Base-by-base conservation (phyloP, 1,140 invertebrate species). In the Bombus cullumanus region DNA sequence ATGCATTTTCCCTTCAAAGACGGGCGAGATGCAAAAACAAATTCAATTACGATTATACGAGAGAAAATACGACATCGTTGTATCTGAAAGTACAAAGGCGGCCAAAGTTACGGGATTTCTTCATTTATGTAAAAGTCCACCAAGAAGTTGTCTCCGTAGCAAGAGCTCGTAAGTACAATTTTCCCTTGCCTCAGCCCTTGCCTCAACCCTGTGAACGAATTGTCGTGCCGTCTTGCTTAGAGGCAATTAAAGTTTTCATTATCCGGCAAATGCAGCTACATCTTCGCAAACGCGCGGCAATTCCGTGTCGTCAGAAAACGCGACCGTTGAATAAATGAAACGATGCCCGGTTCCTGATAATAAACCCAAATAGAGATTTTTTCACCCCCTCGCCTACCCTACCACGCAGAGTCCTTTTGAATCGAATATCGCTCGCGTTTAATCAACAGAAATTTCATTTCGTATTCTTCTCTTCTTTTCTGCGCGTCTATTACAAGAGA, bases 231-330 rank as follows among this genome's bases (percentile, higher is more conserved):
- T 85, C 76, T 79, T 85, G 76, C 77, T 85, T 85, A 85, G 76
- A 80, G 83, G 76, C 83, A 85, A 85, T 85, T 85, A 85, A 80
- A 85, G 76, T 85, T 85, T 85, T 80, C 83, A 85, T 85, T 80
- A 85, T 72, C 83, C 77, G 77, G 76, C 64, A 85, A 85, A 85
- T 28, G 83, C 77, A 77, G 68, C 57, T 72, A 72, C 83, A 47
- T 85, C 83, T 73, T 72, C 53, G 57, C 43, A 31, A n/a, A 47
- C 59, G 22, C 74, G 22, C 62, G n/a, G 77, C 47, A 69, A 83
- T 78, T 78, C 64, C 64, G 62, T 41, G 81, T 72, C 5, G 59
- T 13, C 37, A 1, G 68, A 57, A 3, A 28, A 81, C n/a, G 37
- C 15, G 72, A 66, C 53, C 43, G 74, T 22, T 9, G 31, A 34